Evolutionary conservation across 2,113 vertebrate species (phyloP).

Genomic region (Anoura caudifer): DNA sequence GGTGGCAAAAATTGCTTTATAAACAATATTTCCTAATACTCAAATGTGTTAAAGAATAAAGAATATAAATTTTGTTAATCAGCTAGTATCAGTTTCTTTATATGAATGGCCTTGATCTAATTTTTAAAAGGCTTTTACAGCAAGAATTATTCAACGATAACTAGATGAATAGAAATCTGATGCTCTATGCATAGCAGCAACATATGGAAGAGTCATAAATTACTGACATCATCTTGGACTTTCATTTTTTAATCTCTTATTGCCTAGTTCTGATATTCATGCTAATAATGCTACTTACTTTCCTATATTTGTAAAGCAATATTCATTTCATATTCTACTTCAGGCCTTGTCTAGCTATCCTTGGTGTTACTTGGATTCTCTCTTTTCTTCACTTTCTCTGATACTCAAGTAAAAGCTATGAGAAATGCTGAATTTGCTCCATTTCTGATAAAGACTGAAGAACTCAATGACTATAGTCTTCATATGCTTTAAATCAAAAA

Average conservation of each 20-base stretch:
- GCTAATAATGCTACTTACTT: neutral
- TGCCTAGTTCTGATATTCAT: neutral
- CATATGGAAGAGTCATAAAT: neutral
- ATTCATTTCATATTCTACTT: neutral
- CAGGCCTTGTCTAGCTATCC: neutral
- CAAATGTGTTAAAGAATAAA: neutral
- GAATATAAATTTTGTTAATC: neutral
- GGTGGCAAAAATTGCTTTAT: neutral
- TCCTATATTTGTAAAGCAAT: neutral
- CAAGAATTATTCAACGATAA: constrained; percentile 17
- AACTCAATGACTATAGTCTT: neutral
- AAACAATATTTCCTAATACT: neutral
- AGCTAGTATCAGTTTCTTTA: neutral
- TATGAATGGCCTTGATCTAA: neutral
- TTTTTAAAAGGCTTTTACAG: neutral
- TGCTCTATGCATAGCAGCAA: neutral
- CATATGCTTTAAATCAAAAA: neutral
- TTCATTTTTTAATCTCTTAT: neutral
- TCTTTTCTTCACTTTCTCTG: neutral
- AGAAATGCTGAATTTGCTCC: neutral
- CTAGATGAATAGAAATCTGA: neutral
- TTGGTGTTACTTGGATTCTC: neutral
- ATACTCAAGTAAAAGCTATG: neutral
- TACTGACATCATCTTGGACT: neutral
- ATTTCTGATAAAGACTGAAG: neutral